Evolutionary conservation across 2,888 invertebrate genomes (phyloP).

Genomic region (Vandiemenella viatica): DNA sequence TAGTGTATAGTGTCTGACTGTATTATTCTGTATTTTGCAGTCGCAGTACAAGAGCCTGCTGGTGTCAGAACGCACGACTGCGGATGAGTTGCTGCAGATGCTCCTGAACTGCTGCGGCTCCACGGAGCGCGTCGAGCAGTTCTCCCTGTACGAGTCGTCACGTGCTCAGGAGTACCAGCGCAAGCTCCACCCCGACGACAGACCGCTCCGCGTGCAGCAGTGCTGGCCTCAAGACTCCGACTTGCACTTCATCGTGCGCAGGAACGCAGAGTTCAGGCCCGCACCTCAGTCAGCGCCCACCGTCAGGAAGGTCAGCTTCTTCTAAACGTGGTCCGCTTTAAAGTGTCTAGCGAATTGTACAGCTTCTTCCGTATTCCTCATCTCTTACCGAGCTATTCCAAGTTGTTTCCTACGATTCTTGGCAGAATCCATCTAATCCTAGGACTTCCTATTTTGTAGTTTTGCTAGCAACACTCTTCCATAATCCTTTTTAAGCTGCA

Average conservation of each 20-base stretch:
- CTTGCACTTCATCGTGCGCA: slow-evolving; percentile 68
- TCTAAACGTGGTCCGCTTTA: too few species aligned
- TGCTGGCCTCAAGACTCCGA: slow-evolving; percentile 45
- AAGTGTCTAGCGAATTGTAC: too few species aligned
- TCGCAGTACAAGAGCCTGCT: slow-evolving; percentile 85
- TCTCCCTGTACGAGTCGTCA: slow-evolving; percentile 70
- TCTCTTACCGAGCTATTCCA: too few species aligned
- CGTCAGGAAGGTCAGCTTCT: slow-evolving; percentile 24
- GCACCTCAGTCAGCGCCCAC: too few species aligned
- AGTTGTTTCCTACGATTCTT: too few species aligned
- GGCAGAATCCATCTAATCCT: too few species aligned
- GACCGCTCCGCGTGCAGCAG: slow-evolving; percentile 67
- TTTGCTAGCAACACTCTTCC: too few species aligned
- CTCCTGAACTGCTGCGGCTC: slow-evolving; percentile 74
- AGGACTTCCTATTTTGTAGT: too few species aligned
- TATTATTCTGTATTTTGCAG: too few species aligned
- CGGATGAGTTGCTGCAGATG: slow-evolving; percentile 72
- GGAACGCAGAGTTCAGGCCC: slow-evolving; percentile 50
- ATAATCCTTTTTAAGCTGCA: too few species aligned
- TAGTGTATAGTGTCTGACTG: too few species aligned
- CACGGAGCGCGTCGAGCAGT: slow-evolving; percentile 67
- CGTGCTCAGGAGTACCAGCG: slow-evolving; percentile 74
- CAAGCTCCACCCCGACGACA: slow-evolving; percentile 74
- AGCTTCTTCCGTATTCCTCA: too few species aligned
- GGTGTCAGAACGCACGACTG: slow-evolving; percentile 77